Conservation (phyloP, 2,888 invertebrate genomes). For the Metalampra italica region DNA sequence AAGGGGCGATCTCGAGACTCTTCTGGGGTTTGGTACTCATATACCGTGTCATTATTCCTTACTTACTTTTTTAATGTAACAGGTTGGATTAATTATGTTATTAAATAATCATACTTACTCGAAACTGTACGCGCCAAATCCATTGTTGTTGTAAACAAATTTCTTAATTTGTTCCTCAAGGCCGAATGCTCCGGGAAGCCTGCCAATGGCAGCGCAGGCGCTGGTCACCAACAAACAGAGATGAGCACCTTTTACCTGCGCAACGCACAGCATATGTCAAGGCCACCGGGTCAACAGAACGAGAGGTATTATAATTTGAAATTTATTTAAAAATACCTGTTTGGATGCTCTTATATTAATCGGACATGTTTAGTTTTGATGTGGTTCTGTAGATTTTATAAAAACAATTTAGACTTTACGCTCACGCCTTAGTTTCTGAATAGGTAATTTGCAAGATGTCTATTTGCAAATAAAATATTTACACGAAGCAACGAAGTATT, state of each 20-base stretch:
- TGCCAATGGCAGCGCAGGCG: slow-evolving; percentile 25
- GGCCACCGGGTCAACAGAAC: slow-evolving; percentile 34
- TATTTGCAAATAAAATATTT: too few species aligned
- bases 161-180: slow-evolving; percentile 49
- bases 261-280: slow-evolving; percentile 52
- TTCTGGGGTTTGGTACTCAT: too few species aligned
- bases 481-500: too few species aligned
- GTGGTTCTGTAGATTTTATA: too few species aligned
- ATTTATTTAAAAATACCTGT: slow-evolving; percentile 2
- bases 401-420: too few species aligned
- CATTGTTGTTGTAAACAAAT: slow-evolving; percentile 58
- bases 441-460: too few species aligned
- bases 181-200: slow-evolving; percentile 28
- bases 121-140: slow-evolving; percentile 62
- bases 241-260: slow-evolving; percentile 49
- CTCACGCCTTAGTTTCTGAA: too few species aligned
- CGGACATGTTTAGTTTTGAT: too few species aligned
- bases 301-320: slow-evolving; percentile 9
- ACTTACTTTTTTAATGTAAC: too few species aligned
- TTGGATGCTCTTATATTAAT: not conserved
- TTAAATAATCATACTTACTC: slow-evolving; percentile 68
- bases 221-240: slow-evolving; percentile 27
- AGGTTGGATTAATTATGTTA: too few species aligned
- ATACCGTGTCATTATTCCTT: too few species aligned
- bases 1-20: too few species aligned